phyloP scores from a whole-genome alignment of 2,113 vertebrate genomes.

The Cyphomyrus plagiostoma region DNA sequence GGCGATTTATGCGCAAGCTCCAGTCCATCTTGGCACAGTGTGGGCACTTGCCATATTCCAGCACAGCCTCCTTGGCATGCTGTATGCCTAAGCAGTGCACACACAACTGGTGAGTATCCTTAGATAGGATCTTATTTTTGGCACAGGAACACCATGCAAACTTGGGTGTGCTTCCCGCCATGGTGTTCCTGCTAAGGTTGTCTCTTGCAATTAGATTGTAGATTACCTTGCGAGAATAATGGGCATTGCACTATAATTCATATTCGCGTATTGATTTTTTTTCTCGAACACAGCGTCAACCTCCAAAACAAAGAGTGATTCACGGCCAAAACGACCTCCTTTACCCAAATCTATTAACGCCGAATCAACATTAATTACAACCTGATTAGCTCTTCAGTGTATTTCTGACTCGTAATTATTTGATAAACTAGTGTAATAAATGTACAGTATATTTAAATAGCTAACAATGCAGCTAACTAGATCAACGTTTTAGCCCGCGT shows the following conservation, averaged over 20 bases:
- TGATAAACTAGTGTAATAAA: not conserved
- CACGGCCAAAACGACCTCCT: not conserved
- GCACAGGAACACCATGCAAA: constrained; percentile 35
- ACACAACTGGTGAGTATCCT: constrained; percentile 36
- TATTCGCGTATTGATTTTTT: not conserved
- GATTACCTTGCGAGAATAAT: not conserved
- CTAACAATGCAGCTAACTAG: not conserved
- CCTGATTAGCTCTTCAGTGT: not conserved
- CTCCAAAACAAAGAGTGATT: not conserved
- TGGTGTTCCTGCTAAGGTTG: not conserved
- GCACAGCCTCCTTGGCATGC: constrained; percentile 36
- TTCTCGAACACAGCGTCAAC: not conserved
- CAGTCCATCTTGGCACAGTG: constrained; percentile 43
- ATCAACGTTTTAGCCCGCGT: not conserved
- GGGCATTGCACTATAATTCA: not conserved
- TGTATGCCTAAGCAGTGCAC: constrained; percentile 38
- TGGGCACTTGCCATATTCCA: constrained; percentile 37
- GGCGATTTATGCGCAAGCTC: constrained; percentile 36
- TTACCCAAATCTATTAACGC: not conserved
- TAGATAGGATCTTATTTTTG: constrained; percentile 36
- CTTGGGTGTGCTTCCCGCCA: not conserved
- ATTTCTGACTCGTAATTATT: not conserved
- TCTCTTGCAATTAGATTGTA: not conserved
- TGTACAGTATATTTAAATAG: not conserved
- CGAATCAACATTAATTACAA: not conserved